Conservation (phyloP, 2,888 invertebrate genomes). For the Spodoptera littoralis region DNA sequence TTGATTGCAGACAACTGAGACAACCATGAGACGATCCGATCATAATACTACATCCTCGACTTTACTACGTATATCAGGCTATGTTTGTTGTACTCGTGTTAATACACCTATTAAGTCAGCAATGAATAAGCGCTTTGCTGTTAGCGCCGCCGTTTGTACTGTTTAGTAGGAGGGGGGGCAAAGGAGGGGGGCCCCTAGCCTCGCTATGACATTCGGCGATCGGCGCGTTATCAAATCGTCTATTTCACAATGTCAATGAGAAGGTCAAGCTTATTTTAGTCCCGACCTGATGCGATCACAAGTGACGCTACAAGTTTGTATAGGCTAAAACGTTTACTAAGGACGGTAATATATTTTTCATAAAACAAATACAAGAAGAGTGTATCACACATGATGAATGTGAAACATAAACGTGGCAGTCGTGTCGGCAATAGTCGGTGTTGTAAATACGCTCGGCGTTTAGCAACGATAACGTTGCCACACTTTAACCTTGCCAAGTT, state of each 20-base stretch:
- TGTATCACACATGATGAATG: slow-evolving; percentile 64
- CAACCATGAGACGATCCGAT: slow-evolving; percentile 36
- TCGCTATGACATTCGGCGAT: slow-evolving; percentile 87
- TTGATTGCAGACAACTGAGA: slow-evolving; percentile 63
- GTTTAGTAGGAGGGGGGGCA: slow-evolving; percentile 68
- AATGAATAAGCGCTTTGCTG: slow-evolving; percentile 71
- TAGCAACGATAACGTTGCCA: slow-evolving; percentile 88
- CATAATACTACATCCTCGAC: slow-evolving; percentile 19
- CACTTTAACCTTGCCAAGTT: slow-evolving; percentile 88
- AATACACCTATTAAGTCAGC: slow-evolving; percentile 64
- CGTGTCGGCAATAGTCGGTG: slow-evolving; percentile 84
- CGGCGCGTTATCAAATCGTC: slow-evolving; percentile 86
- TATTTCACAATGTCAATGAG: slow-evolving; percentile 89
- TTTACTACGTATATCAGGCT: slow-evolving; percentile 50
- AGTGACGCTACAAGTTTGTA: slow-evolving; percentile 62
- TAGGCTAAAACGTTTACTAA: slow-evolving; percentile 25
- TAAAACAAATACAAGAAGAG: slow-evolving; percentile 52
- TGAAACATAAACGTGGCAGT: slow-evolving; percentile 77
- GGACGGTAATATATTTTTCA: slow-evolving; percentile 44
- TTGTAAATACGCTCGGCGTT: slow-evolving; percentile 87
- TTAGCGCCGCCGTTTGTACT: slow-evolving; percentile 64
- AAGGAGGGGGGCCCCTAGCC: slow-evolving; percentile 82
- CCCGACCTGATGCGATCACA: slow-evolving; percentile 74
- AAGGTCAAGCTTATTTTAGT: slow-evolving; percentile 87
- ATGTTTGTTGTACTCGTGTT: slow-evolving; percentile 47